A percentile compares a stretch with the other conserved stretches of the same genome.
phyloP scores from a whole-genome alignment of 2,888 invertebrate species.

The Seira ritae region DNA sequence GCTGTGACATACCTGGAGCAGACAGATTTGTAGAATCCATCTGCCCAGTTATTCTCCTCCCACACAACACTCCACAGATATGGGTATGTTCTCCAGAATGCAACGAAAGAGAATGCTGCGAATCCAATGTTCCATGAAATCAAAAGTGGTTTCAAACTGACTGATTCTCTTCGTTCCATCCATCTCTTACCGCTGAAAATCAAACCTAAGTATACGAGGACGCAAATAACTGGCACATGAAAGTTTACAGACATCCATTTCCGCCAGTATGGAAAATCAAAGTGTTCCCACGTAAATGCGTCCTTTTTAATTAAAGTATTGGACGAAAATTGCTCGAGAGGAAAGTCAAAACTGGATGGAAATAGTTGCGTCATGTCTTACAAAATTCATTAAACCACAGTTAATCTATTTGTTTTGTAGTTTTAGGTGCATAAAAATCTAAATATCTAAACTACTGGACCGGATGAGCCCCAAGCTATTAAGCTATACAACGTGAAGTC shows the following conservation, averaged over 20 bases:
- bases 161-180: slow-evolving; percentile 42
- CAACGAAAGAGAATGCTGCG: slow-evolving; percentile 49
- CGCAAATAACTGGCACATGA: slow-evolving; percentile 30
- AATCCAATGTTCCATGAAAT: slow-evolving; percentile 56
- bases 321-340: too few relatives aligned
- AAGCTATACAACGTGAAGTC: too few relatives aligned
- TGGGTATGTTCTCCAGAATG: slow-evolving; percentile 58
- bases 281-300: slow-evolving; percentile 32
- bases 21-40: slow-evolving; percentile 54
- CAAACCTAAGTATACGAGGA: slow-evolving; percentile 34
- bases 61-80: slow-evolving; percentile 46
- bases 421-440: too few relatives aligned
- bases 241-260: slow-evolving; percentile 59
- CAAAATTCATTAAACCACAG: too few relatives aligned
- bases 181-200: slow-evolving; percentile 32
- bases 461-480: too few relatives aligned
- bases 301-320: too few relatives aligned
- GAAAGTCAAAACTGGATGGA: too few relatives aligned
- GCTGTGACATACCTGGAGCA: slow-evolving; percentile 63
- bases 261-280: slow-evolving; percentile 39
- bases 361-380: too few relatives aligned
- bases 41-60: not conserved
- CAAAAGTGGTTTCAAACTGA: slow-evolving; percentile 43
- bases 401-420: too few relatives aligned
- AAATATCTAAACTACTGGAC: too few relatives aligned